Percentiles rank a stretch among this genome's conserved stretches.
phyloP scores from a whole-genome alignment of 2,113 vertebrate genomes.

The Aegithalos caudatus region DNA sequence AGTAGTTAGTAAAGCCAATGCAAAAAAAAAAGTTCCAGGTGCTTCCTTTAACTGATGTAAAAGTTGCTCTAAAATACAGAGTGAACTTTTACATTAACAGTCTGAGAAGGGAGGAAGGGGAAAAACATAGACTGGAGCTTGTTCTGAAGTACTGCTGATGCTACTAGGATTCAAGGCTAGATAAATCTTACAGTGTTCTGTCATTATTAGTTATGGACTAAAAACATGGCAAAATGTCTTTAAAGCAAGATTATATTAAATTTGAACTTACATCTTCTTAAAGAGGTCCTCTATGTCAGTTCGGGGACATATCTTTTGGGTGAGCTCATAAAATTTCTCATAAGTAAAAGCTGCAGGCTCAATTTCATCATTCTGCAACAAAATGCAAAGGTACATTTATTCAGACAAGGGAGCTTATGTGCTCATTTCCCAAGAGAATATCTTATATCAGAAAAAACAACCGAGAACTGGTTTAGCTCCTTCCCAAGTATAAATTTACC shows the following conservation, averaged over 20 bases:
- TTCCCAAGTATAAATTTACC: not conserved
- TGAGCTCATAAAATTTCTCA: constrained; percentile 97
- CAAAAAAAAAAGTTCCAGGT: constrained; percentile 52
- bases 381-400: not conserved
- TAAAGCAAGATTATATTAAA: not conserved
- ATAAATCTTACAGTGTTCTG: not conserved
- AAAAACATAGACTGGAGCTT: constrained; percentile 9
- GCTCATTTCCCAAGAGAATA: not conserved
- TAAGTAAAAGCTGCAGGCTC: constrained; percentile 92
- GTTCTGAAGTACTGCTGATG: not conserved
- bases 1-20: constrained; percentile 88
- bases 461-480: not conserved
- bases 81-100: constrained; percentile 53
- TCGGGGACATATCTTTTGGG: constrained; percentile 98
- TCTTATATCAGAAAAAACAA: not conserved
- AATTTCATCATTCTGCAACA: constrained; percentile 95
- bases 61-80: constrained; percentile 55
- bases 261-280: constrained; percentile 90
- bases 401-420: not conserved
- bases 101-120: not conserved
- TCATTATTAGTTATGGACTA: constrained; percentile 23
- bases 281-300: constrained; percentile 98
- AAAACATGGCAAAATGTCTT: not conserved
- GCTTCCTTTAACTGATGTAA: constrained; percentile 59
- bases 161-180: not conserved